Evolutionary conservation across 2,113 vertebrate genomes (phyloP).

Genomic region (Pithys albifrons): DNA sequence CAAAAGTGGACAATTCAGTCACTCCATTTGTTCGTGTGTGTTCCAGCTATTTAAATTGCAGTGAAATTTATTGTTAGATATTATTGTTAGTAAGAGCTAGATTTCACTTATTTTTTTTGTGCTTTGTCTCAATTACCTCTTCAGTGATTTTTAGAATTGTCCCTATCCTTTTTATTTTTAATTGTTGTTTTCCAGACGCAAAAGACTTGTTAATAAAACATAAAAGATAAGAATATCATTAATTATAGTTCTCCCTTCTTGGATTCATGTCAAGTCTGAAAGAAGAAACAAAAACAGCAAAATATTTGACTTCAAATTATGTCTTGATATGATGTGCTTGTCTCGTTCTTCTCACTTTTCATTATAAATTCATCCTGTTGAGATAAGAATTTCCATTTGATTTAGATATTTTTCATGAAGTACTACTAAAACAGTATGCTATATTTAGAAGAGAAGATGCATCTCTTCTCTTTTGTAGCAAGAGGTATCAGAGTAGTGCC

Average conservation of each 20-base stretch:
- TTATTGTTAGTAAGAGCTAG: neutral
- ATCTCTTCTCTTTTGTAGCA: neutral
- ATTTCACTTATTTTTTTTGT: neutral
- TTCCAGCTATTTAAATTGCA: neutral
- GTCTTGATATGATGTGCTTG: neutral
- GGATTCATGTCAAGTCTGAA: neutral
- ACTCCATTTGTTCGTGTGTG: neutral
- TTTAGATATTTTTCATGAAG: neutral
- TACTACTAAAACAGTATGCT: neutral
- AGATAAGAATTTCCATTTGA: neutral
- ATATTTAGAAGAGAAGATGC: neutral
- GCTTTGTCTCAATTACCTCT: neutral
- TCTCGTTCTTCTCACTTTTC: neutral
- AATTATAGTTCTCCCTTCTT: neutral
- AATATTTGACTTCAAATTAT: conserved; percentile 37
- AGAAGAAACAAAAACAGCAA: neutral
- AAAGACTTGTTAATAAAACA: conserved; percentile 28
- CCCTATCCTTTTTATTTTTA: neutral
- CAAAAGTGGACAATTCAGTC: neutral
- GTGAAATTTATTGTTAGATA: neutral
- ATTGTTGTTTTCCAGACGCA: neutral
- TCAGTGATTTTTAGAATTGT: neutral
- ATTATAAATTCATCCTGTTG: conserved; percentile 8
- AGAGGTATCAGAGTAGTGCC: neutral
- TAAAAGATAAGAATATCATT: neutral